Base-by-base conservation (phyloP, 2,797 vertebrate species). In the Chelonia mydas region DNA sequence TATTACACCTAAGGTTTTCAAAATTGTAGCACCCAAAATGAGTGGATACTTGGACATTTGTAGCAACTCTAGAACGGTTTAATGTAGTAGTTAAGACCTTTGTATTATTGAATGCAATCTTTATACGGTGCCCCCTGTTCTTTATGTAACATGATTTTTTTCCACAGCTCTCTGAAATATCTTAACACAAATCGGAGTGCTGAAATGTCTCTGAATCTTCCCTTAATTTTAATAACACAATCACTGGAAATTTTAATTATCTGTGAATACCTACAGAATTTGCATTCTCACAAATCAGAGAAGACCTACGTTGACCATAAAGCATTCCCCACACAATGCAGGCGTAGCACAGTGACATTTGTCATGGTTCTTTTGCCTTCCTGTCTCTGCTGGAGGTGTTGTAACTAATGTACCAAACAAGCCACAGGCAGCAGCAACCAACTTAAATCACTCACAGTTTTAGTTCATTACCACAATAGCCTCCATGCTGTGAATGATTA, bases 371-470 rank as follows among this genome's bases (percentile, higher is more conserved):
- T 53, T 91, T 93, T 88, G 33, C 54, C 31, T 89, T 84, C 47
- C 82, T 77, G 41, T 77, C 50, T 92, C 94, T 95, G 83, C 54
- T 94, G 77, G 54, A 95, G 53, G 17, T 50, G 55, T 78, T 92
- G 82, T 57, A 92, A 83, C 84, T 93, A 93, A 84, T 25, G 83
- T 87, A 84, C 68, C 68, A 93, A 91, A 86, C 82, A 90, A 87
- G 83, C 59, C 83, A 57, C 50, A 72, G 59, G 86, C 88, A 96
- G 19, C 61, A 94, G 80, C 59, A 31, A 3, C 72, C 51, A 57
- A 21, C 31, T 84, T 3, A 79, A 90, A 84, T 81, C 88, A 31
- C 65, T 85, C 54, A 12, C 41, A n/a, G 11, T 88, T 83, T 84
- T 79, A 76, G 19, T 80, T 92, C 47, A 53, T 93, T 84, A 59